Conservation (phyloP, 2,113 vertebrate species). For the Sebastes fasciatus region DNA sequence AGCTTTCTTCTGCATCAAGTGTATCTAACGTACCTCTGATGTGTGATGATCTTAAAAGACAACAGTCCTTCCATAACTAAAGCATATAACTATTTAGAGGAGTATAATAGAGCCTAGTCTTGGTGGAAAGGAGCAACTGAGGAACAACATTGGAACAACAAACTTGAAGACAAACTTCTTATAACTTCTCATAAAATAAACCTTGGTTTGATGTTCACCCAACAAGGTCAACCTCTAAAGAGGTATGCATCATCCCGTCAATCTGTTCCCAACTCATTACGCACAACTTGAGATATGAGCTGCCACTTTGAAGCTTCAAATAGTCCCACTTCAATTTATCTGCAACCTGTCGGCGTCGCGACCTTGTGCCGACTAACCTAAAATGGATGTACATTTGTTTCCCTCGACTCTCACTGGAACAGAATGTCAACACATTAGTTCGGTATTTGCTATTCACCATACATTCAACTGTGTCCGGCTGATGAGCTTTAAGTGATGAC, state of each 20-base stretch:
- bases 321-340: slow-evolving; percentile 76
- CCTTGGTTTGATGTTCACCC: slow-evolving; percentile 9
- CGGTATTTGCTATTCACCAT: slow-evolving; percentile 23
- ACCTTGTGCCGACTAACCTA: slow-evolving; percentile 43
- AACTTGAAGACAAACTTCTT: neutral
- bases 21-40: neutral
- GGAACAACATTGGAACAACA: neutral
- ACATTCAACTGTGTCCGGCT: slow-evolving; percentile 15
- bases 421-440: slow-evolving; percentile 31
- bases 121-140: neutral
- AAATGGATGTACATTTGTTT: slow-evolving; percentile 47
- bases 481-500: slow-evolving; percentile 21
- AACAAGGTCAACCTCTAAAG: slow-evolving; percentile 52
- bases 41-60: neutral
- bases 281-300: slow-evolving; percentile 68
- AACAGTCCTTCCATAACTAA: neutral
- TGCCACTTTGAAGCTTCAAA: slow-evolving; percentile 70
- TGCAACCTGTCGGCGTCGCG: slow-evolving; percentile 70
- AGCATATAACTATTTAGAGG: neutral
- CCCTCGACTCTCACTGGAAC: slow-evolving; percentile 20
- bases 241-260: slow-evolving; percentile 59
- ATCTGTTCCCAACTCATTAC: slow-evolving; percentile 58
- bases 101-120: neutral
- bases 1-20: neutral
- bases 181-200: slow-evolving; percentile 1